Evolutionary conservation across 2,888 invertebrate species (phyloP).

Genomic region (Antheraea yamamai): DNA sequence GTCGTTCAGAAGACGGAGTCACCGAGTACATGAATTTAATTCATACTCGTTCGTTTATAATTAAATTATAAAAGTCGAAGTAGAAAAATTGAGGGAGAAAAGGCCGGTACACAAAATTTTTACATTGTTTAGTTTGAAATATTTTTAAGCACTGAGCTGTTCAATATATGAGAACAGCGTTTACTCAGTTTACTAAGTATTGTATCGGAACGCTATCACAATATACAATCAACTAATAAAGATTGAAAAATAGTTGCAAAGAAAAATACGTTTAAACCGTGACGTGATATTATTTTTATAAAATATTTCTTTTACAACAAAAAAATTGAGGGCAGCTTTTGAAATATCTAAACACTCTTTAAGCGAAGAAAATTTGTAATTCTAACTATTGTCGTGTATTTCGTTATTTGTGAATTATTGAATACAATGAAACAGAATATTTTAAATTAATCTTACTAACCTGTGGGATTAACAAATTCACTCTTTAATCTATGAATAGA

Average conservation of each 20-base stretch:
- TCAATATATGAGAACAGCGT: too few relatives aligned
- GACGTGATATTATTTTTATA: not conserved
- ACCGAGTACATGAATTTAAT: conserved; percentile 10
- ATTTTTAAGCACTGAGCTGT: not conserved
- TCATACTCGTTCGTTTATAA: conserved; percentile 11
- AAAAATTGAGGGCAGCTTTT: not conserved
- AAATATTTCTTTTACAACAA: not conserved
- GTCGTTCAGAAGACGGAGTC: conserved; percentile 10
- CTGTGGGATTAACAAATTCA: not conserved
- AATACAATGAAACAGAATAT: not conserved
- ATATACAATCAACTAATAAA: not conserved
- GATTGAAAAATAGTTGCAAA: not conserved
- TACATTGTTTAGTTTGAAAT: not conserved
- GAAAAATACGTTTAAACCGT: not conserved
- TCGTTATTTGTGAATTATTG: not conserved
- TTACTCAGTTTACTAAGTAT: not conserved
- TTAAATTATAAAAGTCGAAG: not conserved
- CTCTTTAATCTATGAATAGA: not conserved
- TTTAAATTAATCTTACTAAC: not conserved
- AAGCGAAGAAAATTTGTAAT: not conserved
- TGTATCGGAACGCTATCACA: not conserved
- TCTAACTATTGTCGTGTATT: not conserved
- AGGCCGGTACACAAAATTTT: not conserved
- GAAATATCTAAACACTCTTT: not conserved
- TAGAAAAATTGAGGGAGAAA: not conserved